These are phyloP conservation scores for Leguminivora glycinivorella DNA, from an alignment of 1,140 invertebrate species.

Conservation along the genomic window DNA sequence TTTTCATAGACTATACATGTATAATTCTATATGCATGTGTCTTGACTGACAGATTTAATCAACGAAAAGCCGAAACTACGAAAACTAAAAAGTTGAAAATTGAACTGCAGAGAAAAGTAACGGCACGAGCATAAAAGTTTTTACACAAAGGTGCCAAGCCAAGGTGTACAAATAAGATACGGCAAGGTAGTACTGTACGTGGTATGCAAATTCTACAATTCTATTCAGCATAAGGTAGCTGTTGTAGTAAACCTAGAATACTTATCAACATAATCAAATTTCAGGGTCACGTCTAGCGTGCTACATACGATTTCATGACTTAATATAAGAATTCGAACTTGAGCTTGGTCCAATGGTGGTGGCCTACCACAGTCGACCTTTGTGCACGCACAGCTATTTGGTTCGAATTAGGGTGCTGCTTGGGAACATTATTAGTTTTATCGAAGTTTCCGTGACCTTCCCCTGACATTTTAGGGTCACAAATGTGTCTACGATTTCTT, in stretches of 20 bases:
- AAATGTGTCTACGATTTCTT: background rate
- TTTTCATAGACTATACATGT: too few species aligned
- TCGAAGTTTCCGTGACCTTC: slow-evolving; percentile 21
- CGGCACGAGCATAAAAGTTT: too few species aligned
- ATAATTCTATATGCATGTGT: too few species aligned
- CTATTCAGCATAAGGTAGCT: background rate
- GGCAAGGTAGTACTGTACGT: too few species aligned
- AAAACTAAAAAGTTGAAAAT: too few species aligned
- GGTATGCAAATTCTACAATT: too few species aligned
- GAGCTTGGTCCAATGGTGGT: slow-evolving; percentile 3
- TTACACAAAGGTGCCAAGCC: too few species aligned
- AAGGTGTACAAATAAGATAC: too few species aligned
- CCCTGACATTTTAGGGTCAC: slow-evolving; percentile 2
- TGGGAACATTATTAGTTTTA: slow-evolving; percentile 19
- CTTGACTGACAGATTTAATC: too few species aligned
- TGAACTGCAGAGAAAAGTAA: too few species aligned
- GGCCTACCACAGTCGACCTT: slow-evolving; percentile 19
- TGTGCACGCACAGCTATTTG: slow-evolving; percentile 17
- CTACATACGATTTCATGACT: slow-evolving; percentile 32
- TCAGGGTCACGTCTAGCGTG: slow-evolving; percentile 37
- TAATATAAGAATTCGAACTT: slow-evolving; percentile 25
- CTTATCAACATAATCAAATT: slow-evolving; percentile 32
- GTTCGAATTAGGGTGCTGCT: slow-evolving; percentile 20
- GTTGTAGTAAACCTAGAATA: background rate
- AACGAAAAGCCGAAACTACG: too few species aligned